phyloP scores from a whole-genome alignment of 2,113 vertebrate species.

The Phyllostomus hastatus region DNA sequence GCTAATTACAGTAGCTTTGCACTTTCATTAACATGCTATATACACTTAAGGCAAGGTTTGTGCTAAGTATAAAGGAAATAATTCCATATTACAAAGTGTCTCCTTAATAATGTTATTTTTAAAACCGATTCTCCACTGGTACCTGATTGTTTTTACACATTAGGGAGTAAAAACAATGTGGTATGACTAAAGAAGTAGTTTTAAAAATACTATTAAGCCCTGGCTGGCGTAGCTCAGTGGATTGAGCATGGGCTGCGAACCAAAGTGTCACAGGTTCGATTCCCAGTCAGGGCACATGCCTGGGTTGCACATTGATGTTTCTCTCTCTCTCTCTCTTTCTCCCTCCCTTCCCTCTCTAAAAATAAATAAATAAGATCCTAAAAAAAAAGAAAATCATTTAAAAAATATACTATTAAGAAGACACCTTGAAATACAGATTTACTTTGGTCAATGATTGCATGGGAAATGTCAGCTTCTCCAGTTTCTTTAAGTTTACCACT shows the following conservation, averaged over 20 bases:
- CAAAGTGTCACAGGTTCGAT: too few relatives aligned
- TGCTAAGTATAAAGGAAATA: neutral
- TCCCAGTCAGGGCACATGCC: too few relatives aligned
- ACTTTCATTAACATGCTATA: neutral
- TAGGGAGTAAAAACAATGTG: neutral
- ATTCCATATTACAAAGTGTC: neutral
- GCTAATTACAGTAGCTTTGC: neutral
- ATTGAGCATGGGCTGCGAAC: too few relatives aligned
- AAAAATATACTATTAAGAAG: neutral
- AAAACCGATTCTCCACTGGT: neutral
- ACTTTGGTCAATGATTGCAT: neutral
- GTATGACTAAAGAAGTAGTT: neutral
- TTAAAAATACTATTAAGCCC: neutral
- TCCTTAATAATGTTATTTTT: neutral
- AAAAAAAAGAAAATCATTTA: too few relatives aligned
- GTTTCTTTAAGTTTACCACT: neutral
- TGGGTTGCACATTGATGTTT: too few relatives aligned
- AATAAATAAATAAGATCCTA: too few relatives aligned
- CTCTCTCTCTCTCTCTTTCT: too few relatives aligned
- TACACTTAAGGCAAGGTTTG: neutral
- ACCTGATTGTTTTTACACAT: neutral
- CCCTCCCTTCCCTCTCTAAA: too few relatives aligned
- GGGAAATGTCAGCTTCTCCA: neutral
- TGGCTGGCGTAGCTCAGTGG: too few relatives aligned
- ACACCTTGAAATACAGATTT: neutral